Base-by-base conservation (phyloP, 23 tunicate species). In the Ciona savignyi region DNA sequence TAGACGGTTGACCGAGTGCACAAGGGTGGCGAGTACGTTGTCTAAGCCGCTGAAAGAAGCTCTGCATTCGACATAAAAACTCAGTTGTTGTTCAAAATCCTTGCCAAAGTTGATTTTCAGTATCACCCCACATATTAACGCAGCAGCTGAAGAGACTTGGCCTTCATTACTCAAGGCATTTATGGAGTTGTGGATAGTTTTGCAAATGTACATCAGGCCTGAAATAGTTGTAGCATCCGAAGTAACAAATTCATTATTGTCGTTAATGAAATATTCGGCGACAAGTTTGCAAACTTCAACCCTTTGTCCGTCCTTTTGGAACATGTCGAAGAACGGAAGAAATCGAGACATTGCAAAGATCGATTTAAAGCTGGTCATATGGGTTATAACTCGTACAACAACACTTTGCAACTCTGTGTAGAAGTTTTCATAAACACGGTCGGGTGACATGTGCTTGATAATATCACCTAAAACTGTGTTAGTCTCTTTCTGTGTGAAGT, bases 31-130 rank as follows among this genome's bases (percentile, higher is more conserved):
- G 2, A 91, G 62, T 27, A 91, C 97, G 20, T 66, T 21, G 34
- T 91, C 97, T 66, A 91, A 35, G 21, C 84, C 79, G 26, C 79
- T 51, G 60, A 91, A 91, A 1, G 84, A 77, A 28, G 88, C 91
- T 30, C 97, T 67, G 60, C 97, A 91, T 42, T 84, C 86, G 11
- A 91, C 97, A 51, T 80, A 91, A 71, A 91, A 91, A 60, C 78
- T 80, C 76, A 91, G 65, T 65, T 91, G 97, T 70, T 91, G 97
- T 66, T 91, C 97, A 51, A 91, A 91, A 60, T 91, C 97, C 63
- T 87, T 84, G 2, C 97, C 97, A 66, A 84, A 91, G 20, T 82
- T 69, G 19, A 91, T 82, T 82, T 89, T 89, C 64, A 84, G 77
- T 27, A 89, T 62, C 21, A 79, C 85, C 0, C 77, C 78, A 68